A percentile compares a stretch with the other conserved stretches of the same genome.
Evolutionary conservation across 2,113 vertebrate genomes (phyloP).

Genomic region (Bagarius yarrelli): DNA sequence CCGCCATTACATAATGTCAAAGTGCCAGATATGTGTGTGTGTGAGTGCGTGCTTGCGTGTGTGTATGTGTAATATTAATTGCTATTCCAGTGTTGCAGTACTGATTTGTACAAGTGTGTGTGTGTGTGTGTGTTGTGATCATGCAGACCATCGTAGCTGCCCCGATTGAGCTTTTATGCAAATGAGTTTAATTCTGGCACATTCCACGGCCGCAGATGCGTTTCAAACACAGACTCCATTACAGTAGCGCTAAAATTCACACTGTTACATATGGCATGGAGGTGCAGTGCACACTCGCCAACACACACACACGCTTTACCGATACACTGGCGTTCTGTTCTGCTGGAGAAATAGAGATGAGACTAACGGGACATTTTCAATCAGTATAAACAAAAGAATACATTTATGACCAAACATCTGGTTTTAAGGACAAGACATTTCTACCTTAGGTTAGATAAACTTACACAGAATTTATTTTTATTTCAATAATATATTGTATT

Average conservation of each 20-base stretch:
- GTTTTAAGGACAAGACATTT: too few species aligned
- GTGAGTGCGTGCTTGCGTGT: conserved; percentile 20
- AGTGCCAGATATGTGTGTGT: not conserved
- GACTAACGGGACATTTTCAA: too few species aligned
- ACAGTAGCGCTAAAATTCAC: not conserved
- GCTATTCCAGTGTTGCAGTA: not conserved
- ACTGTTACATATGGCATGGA: not conserved
- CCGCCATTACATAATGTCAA: not conserved
- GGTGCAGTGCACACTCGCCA: not conserved
- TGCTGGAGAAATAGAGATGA: too few species aligned
- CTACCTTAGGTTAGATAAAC: too few species aligned
- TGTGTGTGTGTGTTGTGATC: conserved; percentile 23
- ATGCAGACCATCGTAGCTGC: not conserved
- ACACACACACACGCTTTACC: not conserved
- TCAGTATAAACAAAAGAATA: too few species aligned
- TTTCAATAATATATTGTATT: too few species aligned
- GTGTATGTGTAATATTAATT: conserved; percentile 5
- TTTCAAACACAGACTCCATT: conserved; percentile 10
- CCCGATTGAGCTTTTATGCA: conserved; percentile 7
- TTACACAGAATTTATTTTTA: too few species aligned
- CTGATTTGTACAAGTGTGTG: not conserved
- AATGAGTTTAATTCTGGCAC: conserved; percentile 1
- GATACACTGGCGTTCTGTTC: too few species aligned
- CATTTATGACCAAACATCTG: too few species aligned
- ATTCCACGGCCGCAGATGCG: not conserved